Evolutionary conservation across 1,140 invertebrate species (phyloP).

Genomic region (Apis florea): DNA sequence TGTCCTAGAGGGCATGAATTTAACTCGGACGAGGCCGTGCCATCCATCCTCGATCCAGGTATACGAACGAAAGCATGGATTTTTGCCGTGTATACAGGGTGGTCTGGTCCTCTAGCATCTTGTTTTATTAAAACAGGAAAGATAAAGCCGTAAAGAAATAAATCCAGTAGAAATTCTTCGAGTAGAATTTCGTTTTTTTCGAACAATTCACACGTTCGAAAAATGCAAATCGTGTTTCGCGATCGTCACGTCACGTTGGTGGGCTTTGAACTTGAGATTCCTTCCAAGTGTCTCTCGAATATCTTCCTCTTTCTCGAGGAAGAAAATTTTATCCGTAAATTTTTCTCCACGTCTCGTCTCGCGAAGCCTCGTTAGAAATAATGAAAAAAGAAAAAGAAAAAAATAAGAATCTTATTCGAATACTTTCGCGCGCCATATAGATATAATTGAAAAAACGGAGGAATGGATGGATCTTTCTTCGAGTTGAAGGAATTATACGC

Average conservation of each 20-base stretch:
- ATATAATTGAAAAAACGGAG: too few species aligned
- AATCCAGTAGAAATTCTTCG: background rate
- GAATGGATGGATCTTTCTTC: background rate
- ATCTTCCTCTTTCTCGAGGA: background rate
- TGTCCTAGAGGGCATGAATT: constrained; percentile 41
- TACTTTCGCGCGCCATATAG: too few species aligned
- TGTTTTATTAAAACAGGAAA: constrained; percentile 3
- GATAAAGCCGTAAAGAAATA: constrained; percentile 10
- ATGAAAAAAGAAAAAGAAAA: too few species aligned
- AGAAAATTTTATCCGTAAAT: too few species aligned
- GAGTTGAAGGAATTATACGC: background rate
- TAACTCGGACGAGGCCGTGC: constrained; percentile 44
- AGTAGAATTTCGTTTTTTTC: too few species aligned
- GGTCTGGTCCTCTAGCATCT: background rate
- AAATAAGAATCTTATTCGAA: too few species aligned
- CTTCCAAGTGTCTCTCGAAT: background rate
- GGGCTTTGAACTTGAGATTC: background rate
- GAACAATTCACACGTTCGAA: background rate
- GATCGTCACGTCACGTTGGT: background rate
- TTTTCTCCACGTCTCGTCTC: too few species aligned
- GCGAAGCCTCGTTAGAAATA: too few species aligned
- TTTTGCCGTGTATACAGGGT: constrained; percentile 5
- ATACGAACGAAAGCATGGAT: constrained; percentile 7
- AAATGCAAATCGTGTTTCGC: background rate
- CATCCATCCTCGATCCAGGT: constrained; percentile 45